These are phyloP conservation scores for Graphium colonna DNA, from an alignment of 2,888 invertebrate genomes.

Conservation along the genomic window DNA sequence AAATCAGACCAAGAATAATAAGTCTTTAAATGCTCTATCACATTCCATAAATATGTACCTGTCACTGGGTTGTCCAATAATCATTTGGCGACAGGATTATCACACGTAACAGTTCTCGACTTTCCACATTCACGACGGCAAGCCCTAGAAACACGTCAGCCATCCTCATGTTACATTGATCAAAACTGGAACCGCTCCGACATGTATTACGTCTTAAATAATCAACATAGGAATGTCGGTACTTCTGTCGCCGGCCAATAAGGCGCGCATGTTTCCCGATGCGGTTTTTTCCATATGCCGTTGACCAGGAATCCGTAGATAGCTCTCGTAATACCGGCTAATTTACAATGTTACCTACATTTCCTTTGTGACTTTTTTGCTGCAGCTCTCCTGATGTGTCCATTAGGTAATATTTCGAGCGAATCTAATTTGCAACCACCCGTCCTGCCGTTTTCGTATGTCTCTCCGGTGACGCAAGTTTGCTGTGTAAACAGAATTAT, in stretches of 20 bases:
- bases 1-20: no score
- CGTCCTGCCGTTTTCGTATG: neutral
- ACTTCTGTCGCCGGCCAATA: constrained; percentile 27
- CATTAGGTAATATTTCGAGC: constrained; percentile 13
- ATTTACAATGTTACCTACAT: constrained; percentile 24
- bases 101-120: neutral
- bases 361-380: constrained; percentile 22
- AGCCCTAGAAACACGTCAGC: constrained; percentile 10
- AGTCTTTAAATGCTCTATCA: neutral
- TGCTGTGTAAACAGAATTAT: neutral
- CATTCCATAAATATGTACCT: neutral
- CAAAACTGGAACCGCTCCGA: constrained; percentile 6
- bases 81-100: neutral
- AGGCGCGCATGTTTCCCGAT: constrained; percentile 26
- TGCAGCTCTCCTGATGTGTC: neutral
- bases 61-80: neutral
- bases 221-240: constrained; percentile 26
- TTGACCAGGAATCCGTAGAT: constrained; percentile 10
- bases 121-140: neutral
- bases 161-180: constrained; percentile 23
- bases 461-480: constrained; percentile 6
- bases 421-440: constrained; percentile 6
- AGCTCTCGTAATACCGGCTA: constrained; percentile 16
- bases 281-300: constrained; percentile 23
- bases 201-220: constrained; percentile 18